Base-by-base conservation (phyloP, 2,888 invertebrate species). In the Lasioglossum oenotherae region DNA sequence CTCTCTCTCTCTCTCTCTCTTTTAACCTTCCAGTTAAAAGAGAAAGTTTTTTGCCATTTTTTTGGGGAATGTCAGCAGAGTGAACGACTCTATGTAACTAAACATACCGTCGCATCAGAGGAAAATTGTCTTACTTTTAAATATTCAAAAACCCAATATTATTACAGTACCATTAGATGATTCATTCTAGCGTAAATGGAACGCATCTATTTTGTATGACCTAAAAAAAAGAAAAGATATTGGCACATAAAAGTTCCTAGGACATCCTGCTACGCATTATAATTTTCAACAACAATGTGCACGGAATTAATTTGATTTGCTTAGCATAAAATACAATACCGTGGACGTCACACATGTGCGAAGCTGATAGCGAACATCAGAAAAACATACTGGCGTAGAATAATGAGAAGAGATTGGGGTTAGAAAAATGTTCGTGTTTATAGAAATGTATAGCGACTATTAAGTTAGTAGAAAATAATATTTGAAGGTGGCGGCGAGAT, bases 401-500 rank as follows among this genome's bases (percentile, higher is more conserved):
- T 57, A 57, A 57, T n/a, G 57, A 57, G 64, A 64, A 31, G 6
- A 4, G 8, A 74, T 41, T 2, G 19, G 6, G 19, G 44, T 38
- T 46, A 8, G 4, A 16, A 19, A 23, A 35, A 69, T 3, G 4
- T n/a, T 73, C 72, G n/a, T 71, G 19, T 69, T 44, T 16, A 23
- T n/a, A 44, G 38, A 53, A 57, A 81, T 71, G 35, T 71, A 72
- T 49, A 27, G 60, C n/a, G n/a, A 23, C 4, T 23, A 57, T 41
- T 31, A 53, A 71, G 31, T 46, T n/a, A 14, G n/a, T 64, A 4
- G 31, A 44, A 84, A 71, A 78, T 84, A 57, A 78, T 74, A 77
- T 64, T 78, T 35, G 76, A 64, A 35, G 79, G 49, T 49, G 38
- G 53, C 38, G 23, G 12, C 67, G 75, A 78, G 80, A 84, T 75